These are phyloP conservation scores for Sicus ferrugineus DNA, from an alignment of 2,888 invertebrate species.

Conservation along the genomic window DNA sequence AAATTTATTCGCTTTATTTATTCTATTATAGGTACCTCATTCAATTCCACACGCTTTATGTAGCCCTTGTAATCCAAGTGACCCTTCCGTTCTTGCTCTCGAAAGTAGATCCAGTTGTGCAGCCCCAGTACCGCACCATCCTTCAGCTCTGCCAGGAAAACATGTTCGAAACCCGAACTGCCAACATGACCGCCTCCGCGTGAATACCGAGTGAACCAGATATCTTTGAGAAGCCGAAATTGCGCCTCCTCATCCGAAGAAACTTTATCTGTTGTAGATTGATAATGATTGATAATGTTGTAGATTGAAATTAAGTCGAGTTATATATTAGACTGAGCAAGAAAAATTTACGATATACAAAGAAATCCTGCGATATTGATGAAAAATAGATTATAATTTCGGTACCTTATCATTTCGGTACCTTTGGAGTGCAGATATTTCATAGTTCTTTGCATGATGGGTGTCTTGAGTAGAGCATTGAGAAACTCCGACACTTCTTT, in stretches of 20 bases:
- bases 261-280: conserved; percentile 49
- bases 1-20: neutral
- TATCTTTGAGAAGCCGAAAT: conserved; percentile 49
- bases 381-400: too few relatives aligned
- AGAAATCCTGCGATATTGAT: too few relatives aligned
- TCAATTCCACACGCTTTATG: conserved; percentile 47
- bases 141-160: conserved; percentile 55
- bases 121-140: conserved; percentile 52
- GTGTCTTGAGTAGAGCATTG: conserved; percentile 50
- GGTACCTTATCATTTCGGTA: too few relatives aligned
- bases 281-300: too few relatives aligned
- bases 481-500: conserved; percentile 53
- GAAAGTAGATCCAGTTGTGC: conserved; percentile 58
- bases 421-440: conserved; percentile 43
- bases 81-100: conserved; percentile 54
- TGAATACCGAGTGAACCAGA: conserved; percentile 57
- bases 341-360: neutral
- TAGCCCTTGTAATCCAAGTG: conserved; percentile 56
- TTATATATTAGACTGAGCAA: neutral
- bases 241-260: conserved; percentile 48
- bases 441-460: conserved; percentile 55
- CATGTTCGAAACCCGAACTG: conserved; percentile 59
- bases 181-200: conserved; percentile 51
- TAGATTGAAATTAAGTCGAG: too few relatives aligned
- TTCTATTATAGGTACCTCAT: conserved; percentile 45